Evolutionary conservation across 1,140 invertebrate species (phyloP), one percentile per base, ranked within the genome.

Genomic region (Diorhabda carinulata): DNA sequence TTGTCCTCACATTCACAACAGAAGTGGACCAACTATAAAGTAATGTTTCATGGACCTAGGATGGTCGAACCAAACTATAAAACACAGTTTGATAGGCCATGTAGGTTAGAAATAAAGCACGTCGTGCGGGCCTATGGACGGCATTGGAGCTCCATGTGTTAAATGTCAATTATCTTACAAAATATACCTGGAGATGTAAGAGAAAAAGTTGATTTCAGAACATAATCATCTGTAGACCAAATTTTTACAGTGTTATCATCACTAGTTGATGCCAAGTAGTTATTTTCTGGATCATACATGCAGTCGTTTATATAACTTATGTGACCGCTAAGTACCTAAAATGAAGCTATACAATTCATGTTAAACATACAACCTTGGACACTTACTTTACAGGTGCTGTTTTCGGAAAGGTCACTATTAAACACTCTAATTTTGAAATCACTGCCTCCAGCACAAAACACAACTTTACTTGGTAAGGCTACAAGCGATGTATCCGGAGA

Each of bases 171-270:
- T 25, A 25, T 25, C 0, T 25, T 25, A 25, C 25, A 25, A 25
- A 25, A 70, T 60, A 43, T 82, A 57, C 87, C 88, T 68, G 91
- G 86, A 5, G 90, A 90, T n/a, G 86, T 86, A 6, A 93, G 80
- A 64, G 84, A 83, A 78, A 92, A 89, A 40, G 83, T 86, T 52
- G 83, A 80, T 41, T 84, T 75, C 71, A 83, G 85, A 75, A 85
- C 83, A 70, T 83, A 81, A 63, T 84, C 84, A 57, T 87, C 84
- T 57, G 83, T 77, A 57, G 80, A 82, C 90, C 91, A 93, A 40
- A 93, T 79, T 74, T 87, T 85, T 77, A 90, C 92, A 0, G 89
- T 90, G 57, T 88, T 86, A 79, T 93, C 92, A 81, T 93, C 91
- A 70, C 91, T 90, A 7, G 88, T 88, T 57, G 90, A 92, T 10